phyloP scores from a whole-genome alignment of 2,113 vertebrate genomes.

The Stegastes partitus region DNA sequence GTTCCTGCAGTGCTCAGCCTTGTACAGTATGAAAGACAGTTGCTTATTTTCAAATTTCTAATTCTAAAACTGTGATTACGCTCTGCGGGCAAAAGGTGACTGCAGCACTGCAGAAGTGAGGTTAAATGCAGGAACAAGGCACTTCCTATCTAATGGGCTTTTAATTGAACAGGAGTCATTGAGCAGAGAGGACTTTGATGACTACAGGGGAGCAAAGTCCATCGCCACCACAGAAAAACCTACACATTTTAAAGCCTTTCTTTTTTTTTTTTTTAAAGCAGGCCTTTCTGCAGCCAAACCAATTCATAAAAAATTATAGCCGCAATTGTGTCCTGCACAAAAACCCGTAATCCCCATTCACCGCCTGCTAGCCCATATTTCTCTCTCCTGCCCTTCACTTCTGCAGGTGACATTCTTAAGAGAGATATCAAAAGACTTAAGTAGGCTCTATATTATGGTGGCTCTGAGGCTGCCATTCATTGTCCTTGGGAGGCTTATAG shows the following conservation, averaged over 20 bases:
- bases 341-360: slow-evolving; percentile 65
- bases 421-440: slow-evolving; percentile 61
- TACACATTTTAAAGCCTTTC: slow-evolving; percentile 5
- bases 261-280: slow-evolving; percentile 1
- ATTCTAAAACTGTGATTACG: slow-evolving; percentile 31
- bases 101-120: slow-evolving; percentile 26
- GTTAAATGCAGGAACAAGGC: slow-evolving; percentile 35
- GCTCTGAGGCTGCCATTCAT: slow-evolving; percentile 41
- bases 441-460: slow-evolving; percentile 42
- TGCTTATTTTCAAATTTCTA: slow-evolving; percentile 18
- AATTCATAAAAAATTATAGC: slow-evolving; percentile 67
- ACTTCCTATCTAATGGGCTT: slow-evolving; percentile 57
- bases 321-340: slow-evolving; percentile 40
- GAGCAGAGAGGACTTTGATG: slow-evolving; percentile 62
- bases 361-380: slow-evolving; percentile 30
- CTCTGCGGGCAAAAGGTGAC: slow-evolving; percentile 33
- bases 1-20: neutral
- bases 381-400: slow-evolving; percentile 61
- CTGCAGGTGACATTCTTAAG: slow-evolving; percentile 56
- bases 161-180: slow-evolving; percentile 69
- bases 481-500: slow-evolving; percentile 63
- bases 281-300: slow-evolving; percentile 45
- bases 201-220: slow-evolving; percentile 49
- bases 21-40: neutral
- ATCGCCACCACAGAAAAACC: slow-evolving; percentile 34